These are phyloP conservation scores for Dasypus novemcinctus DNA, from an alignment of 2,113 vertebrate species.

Conservation along the genomic window DNA sequence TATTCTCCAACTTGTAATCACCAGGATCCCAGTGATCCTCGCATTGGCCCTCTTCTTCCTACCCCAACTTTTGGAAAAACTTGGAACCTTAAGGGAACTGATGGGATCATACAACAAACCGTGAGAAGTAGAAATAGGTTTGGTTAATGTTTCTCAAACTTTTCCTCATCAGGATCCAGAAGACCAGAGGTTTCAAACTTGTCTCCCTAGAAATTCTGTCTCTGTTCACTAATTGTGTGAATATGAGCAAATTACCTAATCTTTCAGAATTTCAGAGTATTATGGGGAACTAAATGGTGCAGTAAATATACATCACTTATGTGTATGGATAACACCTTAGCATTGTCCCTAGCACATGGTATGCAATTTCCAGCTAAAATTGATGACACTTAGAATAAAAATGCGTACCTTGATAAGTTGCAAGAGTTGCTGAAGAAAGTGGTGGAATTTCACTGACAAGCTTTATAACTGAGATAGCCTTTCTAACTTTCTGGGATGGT, in stretches of 20 bases:
- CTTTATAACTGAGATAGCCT: neutral
- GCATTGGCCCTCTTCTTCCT: neutral
- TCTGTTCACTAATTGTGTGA: neutral
- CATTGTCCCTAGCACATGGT: neutral
- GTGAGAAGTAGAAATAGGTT: neutral
- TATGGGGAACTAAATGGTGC: neutral
- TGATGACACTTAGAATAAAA: neutral
- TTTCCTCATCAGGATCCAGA: neutral
- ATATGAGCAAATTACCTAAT: neutral
- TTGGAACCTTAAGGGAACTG: neutral
- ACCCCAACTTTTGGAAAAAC: neutral
- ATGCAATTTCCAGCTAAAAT: neutral
- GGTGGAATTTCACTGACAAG: neutral
- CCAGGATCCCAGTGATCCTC: neutral
- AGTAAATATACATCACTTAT: neutral
- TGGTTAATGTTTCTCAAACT: neutral
- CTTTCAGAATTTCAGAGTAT: slow-evolving; percentile 17
- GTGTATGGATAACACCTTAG: neutral
- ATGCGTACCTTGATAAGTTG: neutral
- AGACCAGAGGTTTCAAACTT: neutral
- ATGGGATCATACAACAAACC: neutral
- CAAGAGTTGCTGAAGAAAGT: neutral
- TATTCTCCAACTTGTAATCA: neutral
- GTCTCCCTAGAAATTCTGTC: neutral
- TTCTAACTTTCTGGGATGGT: neutral